phyloP scores from a whole-genome alignment of 2,113 vertebrate species.

The Oxyruncus cristatus region DNA sequence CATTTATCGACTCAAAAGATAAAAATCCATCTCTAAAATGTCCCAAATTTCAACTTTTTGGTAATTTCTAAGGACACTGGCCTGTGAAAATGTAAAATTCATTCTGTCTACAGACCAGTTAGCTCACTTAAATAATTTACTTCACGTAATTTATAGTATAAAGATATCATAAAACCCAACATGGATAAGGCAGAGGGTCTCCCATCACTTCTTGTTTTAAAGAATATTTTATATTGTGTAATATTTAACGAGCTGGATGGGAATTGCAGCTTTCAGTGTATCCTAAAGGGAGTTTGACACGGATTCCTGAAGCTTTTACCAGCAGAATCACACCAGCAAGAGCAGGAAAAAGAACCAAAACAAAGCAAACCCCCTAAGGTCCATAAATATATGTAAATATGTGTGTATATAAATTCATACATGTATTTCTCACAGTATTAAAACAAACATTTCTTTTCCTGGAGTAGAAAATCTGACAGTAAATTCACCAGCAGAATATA shows the following conservation, averaged over 20 bases:
- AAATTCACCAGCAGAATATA: neutral
- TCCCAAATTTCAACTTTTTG: neutral
- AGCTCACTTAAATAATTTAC: neutral
- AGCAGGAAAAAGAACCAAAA: neutral
- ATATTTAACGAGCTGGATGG: neutral
- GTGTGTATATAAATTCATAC: neutral
- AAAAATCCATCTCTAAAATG: neutral
- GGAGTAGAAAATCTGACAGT: neutral
- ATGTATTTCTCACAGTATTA: neutral
- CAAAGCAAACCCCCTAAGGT: neutral
- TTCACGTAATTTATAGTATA: neutral
- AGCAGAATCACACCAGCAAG: neutral
- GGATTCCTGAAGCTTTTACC: neutral
- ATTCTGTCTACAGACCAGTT: too few relatives aligned
- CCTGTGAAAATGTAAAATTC: fast-evolving
- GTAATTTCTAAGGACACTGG: too few relatives aligned
- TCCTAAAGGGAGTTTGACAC: neutral
- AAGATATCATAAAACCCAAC: neutral
- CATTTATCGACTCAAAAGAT: neutral
- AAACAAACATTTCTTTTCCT: neutral
- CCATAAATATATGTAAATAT: neutral
- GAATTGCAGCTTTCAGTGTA: neutral
- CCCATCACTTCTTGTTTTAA: neutral
- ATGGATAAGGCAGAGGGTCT: neutral
- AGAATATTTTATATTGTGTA: neutral